A percentile compares a stretch with the other conserved stretches of the same genome.
Conservation (phyloP, 2,797 vertebrate genomes). For the Knipowitschia caucasica region DNA sequence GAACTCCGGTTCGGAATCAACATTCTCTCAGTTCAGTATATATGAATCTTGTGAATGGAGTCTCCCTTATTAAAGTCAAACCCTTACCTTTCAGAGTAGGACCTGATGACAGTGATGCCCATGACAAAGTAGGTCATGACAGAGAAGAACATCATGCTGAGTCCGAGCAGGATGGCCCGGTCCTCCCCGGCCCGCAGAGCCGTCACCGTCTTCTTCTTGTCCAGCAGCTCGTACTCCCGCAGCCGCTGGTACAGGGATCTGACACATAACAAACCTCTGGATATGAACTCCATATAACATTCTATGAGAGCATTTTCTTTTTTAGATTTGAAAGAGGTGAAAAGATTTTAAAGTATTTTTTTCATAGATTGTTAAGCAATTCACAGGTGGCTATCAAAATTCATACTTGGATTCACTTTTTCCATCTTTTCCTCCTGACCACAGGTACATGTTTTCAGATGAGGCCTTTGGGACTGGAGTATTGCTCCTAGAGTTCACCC, state of each 20-base stretch:
- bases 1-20: too few species aligned
- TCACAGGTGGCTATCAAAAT: too few species aligned
- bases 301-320: too few species aligned
- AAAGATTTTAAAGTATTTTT: too few species aligned
- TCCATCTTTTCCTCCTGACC: constrained; percentile 86
- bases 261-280: too few species aligned
- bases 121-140: constrained; percentile 95
- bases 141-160: constrained; percentile 90
- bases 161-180: constrained; percentile 88
- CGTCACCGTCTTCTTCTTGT: constrained; percentile 93
- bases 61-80: too few species aligned
- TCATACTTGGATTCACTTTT: constrained; percentile 85
- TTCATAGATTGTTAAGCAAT: background rate
- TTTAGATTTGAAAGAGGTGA: too few species aligned
- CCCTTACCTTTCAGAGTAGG: constrained; percentile 89
- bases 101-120: constrained; percentile 88
- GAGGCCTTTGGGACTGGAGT: constrained; percentile 50
- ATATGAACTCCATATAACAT: too few species aligned
- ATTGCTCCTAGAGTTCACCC: constrained; percentile 70
- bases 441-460: constrained; percentile 91
- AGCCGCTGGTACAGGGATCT: constrained; percentile 95
- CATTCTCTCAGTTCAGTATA: too few species aligned
- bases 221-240: constrained; percentile 87
- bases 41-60: too few species aligned
- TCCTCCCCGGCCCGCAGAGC: constrained; percentile 92